Conservation (phyloP, 2,113 vertebrate genomes). For the Lamprologus tigripictilis region DNA sequence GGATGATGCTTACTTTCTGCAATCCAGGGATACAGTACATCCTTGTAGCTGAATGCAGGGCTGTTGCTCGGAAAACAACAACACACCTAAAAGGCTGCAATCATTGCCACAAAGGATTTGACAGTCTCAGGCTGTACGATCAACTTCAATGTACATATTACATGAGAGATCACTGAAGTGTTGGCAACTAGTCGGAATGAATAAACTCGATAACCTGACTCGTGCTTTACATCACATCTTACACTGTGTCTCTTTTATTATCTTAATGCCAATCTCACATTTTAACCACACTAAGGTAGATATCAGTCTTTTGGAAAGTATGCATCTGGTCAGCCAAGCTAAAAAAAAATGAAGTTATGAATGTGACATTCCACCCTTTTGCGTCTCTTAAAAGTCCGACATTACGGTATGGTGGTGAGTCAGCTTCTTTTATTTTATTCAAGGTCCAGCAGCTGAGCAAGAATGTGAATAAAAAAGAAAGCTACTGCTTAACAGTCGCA, state of each 20-base stretch:
- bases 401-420: not conserved
- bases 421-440: not conserved
- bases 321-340: not conserved
- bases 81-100: not conserved
- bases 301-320: not conserved
- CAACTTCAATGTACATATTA: not conserved
- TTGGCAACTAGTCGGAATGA: not conserved
- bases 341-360: not conserved
- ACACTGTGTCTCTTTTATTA: not conserved
- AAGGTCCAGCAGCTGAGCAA: not conserved
- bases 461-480: slow-evolving; percentile 26
- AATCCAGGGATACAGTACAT: not conserved
- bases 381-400: not conserved
- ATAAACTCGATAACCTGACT: not conserved
- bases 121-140: not conserved
- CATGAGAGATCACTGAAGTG: not conserved
- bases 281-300: not conserved
- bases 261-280: not conserved
- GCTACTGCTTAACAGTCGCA: slow-evolving; percentile 21
- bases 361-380: not conserved
- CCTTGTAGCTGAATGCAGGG: not conserved
- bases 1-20: not conserved
- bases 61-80: not conserved
- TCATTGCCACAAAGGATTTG: not conserved
- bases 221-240: not conserved